Percentiles rank a stretch among this genome's conserved stretches.
These are phyloP conservation scores for Laticauda colubrina DNA, from an alignment of 2,113 vertebrate genomes.

Conservation along the genomic window DNA sequence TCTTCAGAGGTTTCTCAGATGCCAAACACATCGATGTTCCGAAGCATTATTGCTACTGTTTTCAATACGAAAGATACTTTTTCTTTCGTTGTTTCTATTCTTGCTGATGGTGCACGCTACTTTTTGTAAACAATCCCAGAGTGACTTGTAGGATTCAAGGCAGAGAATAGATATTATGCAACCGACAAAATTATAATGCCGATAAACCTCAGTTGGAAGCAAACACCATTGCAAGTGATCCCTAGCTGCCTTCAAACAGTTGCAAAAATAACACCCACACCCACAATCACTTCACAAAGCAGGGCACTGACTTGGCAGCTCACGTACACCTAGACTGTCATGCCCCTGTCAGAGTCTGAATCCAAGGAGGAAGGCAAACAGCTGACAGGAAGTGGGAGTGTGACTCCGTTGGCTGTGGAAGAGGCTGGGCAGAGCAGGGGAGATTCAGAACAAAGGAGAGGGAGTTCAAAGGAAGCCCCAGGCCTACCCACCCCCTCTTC, in stretches of 20 bases:
- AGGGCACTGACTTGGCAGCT: not conserved
- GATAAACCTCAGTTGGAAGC: not conserved
- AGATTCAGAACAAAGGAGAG: no score
- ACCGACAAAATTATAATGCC: not conserved
- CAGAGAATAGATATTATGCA: not conserved
- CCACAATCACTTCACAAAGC: not conserved
- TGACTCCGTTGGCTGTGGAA: no score
- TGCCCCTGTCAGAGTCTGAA: no score
- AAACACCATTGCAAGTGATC: not conserved
- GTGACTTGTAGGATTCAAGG: not conserved
- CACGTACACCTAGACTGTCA: no score
- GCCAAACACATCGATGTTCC: no score
- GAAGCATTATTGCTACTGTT: not conserved
- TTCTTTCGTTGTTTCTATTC: not conserved
- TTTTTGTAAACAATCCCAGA: not conserved
- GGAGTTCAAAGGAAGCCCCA: no score
- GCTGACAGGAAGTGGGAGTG: no score
- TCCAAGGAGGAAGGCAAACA: no score
- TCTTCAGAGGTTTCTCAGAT: not conserved
- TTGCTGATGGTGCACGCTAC: rapidly evolving
- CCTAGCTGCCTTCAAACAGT: not conserved
- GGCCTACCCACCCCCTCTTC: no score
- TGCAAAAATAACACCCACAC: not conserved
- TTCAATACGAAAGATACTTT: not conserved
- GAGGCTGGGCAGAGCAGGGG: no score